phyloP scores from a whole-genome alignment of 2,113 vertebrate genomes.

The Blennius ocellaris region DNA sequence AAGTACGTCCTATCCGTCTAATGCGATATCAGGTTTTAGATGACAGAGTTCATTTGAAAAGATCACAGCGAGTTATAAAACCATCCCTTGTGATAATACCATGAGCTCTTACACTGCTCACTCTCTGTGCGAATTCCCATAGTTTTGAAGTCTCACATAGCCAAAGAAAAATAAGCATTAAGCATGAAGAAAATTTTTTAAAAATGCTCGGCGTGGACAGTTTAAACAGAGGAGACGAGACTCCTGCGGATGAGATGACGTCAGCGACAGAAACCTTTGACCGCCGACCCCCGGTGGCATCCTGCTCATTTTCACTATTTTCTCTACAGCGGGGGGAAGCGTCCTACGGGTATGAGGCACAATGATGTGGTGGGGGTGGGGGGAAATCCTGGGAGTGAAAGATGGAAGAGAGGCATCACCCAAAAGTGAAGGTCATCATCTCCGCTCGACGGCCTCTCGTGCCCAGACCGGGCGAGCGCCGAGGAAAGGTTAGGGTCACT shows the following conservation, averaged over 20 bases:
- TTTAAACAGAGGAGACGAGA: background rate
- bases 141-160: background rate
- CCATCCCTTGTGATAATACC: too few species aligned
- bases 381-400: conserved; percentile 61
- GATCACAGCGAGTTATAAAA: too few species aligned
- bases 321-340: conserved; percentile 16
- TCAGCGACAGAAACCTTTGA: conserved; percentile 43
- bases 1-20: background rate
- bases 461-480: background rate
- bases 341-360: conserved; percentile 45
- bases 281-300: conserved; percentile 3
- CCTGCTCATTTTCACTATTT: conserved; percentile 16
- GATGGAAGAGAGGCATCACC: conserved; percentile 16
- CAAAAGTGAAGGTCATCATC: conserved; percentile 38
- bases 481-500: conserved; percentile 37
- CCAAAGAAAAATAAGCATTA: conserved; percentile 9
- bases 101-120: too few species aligned
- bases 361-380: too few species aligned
- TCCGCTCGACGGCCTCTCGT: conserved; percentile 5
- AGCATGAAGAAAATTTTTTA: conserved; percentile 1
- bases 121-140: background rate
- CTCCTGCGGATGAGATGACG: conserved; percentile 42
- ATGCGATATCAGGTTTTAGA: too few species aligned
- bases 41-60: too few species aligned
- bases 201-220: background rate